phyloP scores from a whole-genome alignment of 2,113 vertebrate species.

The Tapirus terrestris region DNA sequence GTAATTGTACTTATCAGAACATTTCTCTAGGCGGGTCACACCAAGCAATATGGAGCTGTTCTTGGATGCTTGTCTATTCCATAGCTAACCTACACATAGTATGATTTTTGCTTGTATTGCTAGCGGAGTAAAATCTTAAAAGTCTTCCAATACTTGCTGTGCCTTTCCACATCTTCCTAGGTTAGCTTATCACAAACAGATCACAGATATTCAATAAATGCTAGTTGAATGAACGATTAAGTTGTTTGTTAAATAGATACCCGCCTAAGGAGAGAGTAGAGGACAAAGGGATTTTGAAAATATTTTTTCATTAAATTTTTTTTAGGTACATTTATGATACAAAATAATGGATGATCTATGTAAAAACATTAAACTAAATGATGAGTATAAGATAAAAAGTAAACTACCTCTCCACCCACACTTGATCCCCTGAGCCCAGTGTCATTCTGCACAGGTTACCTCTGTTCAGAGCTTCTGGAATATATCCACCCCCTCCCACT shows the following conservation, averaged over 20 bases:
- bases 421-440: neutral
- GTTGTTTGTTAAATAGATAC: neutral
- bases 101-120: neutral
- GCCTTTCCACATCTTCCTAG: neutral
- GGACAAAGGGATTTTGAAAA: neutral
- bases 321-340: neutral
- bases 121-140: neutral
- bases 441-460: neutral
- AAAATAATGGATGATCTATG: neutral
- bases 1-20: neutral
- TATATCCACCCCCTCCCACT: neutral
- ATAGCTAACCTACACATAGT: neutral
- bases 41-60: neutral
- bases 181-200: neutral
- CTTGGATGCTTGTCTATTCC: neutral
- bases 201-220: neutral
- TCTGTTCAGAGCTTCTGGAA: neutral
- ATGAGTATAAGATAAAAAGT: neutral
- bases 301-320: neutral
- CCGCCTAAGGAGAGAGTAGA: neutral
- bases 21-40: neutral
- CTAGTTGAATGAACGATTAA: neutral
- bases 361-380: neutral
- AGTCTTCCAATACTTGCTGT: neutral
- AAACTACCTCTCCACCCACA: neutral